Evolutionary conservation across 2,113 vertebrate species (phyloP).

Genomic region (Mungos mungo): DNA sequence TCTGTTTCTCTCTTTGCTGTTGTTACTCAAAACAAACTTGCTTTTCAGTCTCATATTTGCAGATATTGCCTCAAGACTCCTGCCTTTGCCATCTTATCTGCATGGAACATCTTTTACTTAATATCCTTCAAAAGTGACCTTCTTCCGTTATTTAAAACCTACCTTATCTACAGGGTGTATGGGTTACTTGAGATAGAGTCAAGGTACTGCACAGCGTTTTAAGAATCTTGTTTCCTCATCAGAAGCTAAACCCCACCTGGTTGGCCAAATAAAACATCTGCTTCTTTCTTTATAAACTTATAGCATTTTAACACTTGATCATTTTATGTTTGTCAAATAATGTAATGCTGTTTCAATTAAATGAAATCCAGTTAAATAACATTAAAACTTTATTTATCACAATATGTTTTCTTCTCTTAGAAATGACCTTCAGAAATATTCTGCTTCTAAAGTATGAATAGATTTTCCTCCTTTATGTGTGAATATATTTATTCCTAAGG

Average conservation of each 20-base stretch:
- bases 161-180: background rate
- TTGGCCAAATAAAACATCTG: background rate
- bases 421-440: constrained; percentile 26
- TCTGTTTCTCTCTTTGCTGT: constrained; percentile 9
- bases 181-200: constrained; percentile 41
- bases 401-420: constrained; percentile 40
- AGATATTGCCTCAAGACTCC: background rate
- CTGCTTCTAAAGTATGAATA: background rate
- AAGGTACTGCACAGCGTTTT: background rate
- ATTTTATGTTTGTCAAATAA: constrained; percentile 9
- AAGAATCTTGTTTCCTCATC: constrained; percentile 7
- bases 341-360: background rate
- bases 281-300: background rate
- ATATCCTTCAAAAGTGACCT: constrained; percentile 31
- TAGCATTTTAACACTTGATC: background rate
- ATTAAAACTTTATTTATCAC: constrained; percentile 14
- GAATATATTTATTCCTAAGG: background rate
- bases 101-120: constrained; percentile 52
- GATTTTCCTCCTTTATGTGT: background rate
- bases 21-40: background rate
- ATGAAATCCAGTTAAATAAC: constrained; percentile 18
- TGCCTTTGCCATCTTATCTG: constrained; percentile 50
- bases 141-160: constrained; percentile 55
- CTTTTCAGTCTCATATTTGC: constrained; percentile 13
- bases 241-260: background rate